Evolutionary conservation across 1,140 invertebrate genomes (phyloP).

Genomic region (Drosophila pachea): DNA sequence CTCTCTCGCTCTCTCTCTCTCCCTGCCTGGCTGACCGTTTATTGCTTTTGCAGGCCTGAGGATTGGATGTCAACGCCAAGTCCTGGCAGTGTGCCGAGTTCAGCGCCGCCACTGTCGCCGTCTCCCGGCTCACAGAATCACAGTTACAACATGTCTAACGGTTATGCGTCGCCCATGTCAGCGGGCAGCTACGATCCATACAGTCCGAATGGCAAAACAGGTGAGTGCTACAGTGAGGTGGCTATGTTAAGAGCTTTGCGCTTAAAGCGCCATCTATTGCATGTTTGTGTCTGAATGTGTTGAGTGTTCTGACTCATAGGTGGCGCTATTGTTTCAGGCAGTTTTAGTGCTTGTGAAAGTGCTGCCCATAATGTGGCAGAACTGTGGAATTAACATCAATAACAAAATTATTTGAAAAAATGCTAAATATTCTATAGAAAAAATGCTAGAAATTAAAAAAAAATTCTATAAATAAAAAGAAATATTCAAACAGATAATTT

Average conservation of each 20-base stretch:
- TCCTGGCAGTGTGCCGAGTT: conserved; percentile 81
- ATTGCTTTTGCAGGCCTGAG: conserved; percentile 78
- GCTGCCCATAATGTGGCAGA: not conserved
- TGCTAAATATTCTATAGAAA: not conserved
- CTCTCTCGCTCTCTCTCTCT: not conserved
- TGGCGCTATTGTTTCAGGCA: conserved; percentile 19
- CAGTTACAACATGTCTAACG: conserved; percentile 84
- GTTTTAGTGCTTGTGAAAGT: not conserved
- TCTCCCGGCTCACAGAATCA: conserved; percentile 81
- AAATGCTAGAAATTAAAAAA: not conserved
- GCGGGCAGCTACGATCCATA: conserved; percentile 91
- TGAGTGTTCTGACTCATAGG: conserved; percentile 4
- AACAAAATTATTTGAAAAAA: not conserved
- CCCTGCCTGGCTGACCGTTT: not conserved
- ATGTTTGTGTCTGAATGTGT: not conserved
- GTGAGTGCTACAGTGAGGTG: conserved; percentile 80
- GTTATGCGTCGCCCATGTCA: conserved; percentile 90
- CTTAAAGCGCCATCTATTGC: conserved; percentile 27
- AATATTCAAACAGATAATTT: no score
- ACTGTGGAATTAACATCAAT: not conserved
- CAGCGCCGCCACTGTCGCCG: conserved; percentile 82
- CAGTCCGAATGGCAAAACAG: conserved; percentile 91
- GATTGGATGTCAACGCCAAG: conserved; percentile 83
- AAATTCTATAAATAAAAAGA: no score
- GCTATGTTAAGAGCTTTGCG: not conserved